Conservation (phyloP, 2,888 invertebrate species). For the Vanessa cardui region DNA sequence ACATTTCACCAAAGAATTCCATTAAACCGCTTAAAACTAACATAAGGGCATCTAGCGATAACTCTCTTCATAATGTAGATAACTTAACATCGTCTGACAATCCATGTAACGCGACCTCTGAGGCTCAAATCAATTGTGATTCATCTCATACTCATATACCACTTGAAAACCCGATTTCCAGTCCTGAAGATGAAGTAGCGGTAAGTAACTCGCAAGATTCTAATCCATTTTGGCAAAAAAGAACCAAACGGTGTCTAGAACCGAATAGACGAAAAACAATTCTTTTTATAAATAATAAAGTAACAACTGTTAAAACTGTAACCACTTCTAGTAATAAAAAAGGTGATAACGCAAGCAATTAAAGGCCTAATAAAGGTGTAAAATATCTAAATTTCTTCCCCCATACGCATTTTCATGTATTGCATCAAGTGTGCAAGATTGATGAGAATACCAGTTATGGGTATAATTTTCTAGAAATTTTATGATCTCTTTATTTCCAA, state of each 20-base stretch:
- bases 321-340: conserved; percentile 49
- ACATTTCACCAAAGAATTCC: conserved; percentile 79
- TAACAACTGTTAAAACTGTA: conserved; percentile 58
- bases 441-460: conserved; percentile 64
- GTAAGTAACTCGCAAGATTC: conserved; percentile 75
- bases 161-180: conserved; percentile 55
- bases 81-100: conserved; percentile 23
- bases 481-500: conserved; percentile 57
- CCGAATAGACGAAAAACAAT: conserved; percentile 79
- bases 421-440: conserved; percentile 67
- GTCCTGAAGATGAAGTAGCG: conserved; percentile 56
- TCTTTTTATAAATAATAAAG: conserved; percentile 77
- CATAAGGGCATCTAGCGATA: conserved; percentile 46
- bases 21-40: conserved; percentile 73
- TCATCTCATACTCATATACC: conserved; percentile 51
- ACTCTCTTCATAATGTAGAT: conserved; percentile 53
- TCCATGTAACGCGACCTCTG: conserved; percentile 17
- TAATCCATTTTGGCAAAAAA: conserved; percentile 77
- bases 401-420: conserved; percentile 69
- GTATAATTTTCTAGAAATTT: conserved; percentile 60
- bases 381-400: conserved; percentile 35
- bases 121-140: conserved; percentile 46
- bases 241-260: conserved; percentile 69
- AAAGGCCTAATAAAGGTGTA: conserved; percentile 48
- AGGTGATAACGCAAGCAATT: conserved; percentile 48